These are phyloP conservation scores for Teleogryllus occipitalis DNA, from an alignment of 1,140 invertebrate genomes.

Conservation along the genomic window DNA sequence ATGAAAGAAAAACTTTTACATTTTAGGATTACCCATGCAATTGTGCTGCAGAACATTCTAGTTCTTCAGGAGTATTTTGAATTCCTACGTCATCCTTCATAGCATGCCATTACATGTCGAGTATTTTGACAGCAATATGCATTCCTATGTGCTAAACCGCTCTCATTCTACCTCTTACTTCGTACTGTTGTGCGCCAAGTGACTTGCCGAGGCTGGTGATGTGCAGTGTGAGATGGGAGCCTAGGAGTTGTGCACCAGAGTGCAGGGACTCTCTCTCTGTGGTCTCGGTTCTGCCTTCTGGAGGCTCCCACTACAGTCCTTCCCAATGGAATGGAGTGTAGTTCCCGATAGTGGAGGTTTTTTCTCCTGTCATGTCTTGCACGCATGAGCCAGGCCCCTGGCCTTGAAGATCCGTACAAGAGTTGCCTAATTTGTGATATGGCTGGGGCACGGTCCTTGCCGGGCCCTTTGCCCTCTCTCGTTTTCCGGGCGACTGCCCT, in stretches of 20 bases:
- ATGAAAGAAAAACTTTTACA: background rate
- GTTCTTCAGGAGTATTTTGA: background rate
- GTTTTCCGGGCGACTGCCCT: background rate
- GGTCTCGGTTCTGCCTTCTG: background rate
- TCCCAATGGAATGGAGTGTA: background rate
- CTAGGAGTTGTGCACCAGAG: too few relatives aligned
- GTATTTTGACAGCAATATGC: slow-evolving; percentile 4
- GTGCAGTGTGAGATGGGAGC: too few relatives aligned
- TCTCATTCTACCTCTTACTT: background rate
- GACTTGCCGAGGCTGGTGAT: too few relatives aligned
- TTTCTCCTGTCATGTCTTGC: background rate
- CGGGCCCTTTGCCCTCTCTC: background rate
- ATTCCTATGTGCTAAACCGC: background rate
- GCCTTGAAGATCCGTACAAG: background rate
- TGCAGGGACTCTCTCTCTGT: background rate
- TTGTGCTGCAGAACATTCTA: background rate
- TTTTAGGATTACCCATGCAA: background rate
- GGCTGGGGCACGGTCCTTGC: background rate
- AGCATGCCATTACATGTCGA: background rate
- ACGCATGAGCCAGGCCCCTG: background rate
- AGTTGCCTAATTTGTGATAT: slow-evolving; percentile 1
- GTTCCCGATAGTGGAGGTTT: background rate
- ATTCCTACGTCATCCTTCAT: background rate
- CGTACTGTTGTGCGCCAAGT: background rate
- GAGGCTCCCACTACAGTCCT: background rate